phyloP scores from a whole-genome alignment of 2,888 invertebrate genomes.

The Strigamia maritima region DNA sequence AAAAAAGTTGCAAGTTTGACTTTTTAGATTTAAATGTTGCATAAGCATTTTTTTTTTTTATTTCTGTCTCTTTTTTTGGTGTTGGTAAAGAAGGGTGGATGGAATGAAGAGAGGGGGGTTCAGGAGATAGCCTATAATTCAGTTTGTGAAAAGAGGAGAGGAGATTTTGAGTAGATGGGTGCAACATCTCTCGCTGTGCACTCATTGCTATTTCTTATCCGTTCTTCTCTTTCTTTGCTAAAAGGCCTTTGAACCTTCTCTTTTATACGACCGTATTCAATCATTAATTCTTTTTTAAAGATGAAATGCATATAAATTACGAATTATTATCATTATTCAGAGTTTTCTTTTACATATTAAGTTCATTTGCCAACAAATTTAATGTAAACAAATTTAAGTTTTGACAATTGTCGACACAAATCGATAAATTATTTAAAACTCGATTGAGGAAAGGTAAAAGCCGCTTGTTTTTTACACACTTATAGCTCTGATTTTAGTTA shows the following conservation, averaged over 20 bases:
- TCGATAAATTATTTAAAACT: too few species aligned
- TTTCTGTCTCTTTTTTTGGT: not conserved
- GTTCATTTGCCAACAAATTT: too few species aligned
- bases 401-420: too few species aligned
- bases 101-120: not conserved
- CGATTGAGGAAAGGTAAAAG: too few species aligned
- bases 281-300: not conserved
- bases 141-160: constrained; percentile 5
- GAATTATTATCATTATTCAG: too few species aligned
- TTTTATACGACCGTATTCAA: not conserved
- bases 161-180: constrained; percentile 15
- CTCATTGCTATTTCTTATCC: constrained; percentile 2
- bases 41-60: not conserved
- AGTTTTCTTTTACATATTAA: not conserved
- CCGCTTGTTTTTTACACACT: too few species aligned
- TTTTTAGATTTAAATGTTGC: constrained; percentile 5
- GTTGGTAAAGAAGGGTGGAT: constrained; percentile 4
- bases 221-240: not conserved
- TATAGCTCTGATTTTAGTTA: too few species aligned
- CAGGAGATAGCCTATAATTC: constrained; percentile 10
- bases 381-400: too few species aligned
- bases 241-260: not conserved
- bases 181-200: constrained; percentile 5
- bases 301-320: too few species aligned
- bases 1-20: not conserved